phyloP scores from a whole-genome alignment of 2,113 vertebrate genomes.

The Abramis brama region DNA sequence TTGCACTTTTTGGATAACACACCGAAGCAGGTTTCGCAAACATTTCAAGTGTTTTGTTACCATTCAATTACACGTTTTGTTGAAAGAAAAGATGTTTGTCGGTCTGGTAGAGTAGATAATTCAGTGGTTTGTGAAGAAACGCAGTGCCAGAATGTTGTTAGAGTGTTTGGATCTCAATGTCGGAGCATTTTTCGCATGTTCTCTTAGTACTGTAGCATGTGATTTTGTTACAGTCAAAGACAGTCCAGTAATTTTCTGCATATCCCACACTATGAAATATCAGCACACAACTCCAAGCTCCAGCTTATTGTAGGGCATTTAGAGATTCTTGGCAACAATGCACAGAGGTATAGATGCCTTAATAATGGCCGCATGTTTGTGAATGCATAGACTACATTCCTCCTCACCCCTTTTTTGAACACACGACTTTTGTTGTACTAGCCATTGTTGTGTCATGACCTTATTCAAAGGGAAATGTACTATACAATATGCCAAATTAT shows the following conservation, averaged over 20 bases:
- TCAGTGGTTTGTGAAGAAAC: constrained; percentile 37
- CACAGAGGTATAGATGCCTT: constrained; percentile 30
- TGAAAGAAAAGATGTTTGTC: constrained; percentile 27
- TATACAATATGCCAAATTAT: constrained; percentile 33
- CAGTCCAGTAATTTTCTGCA: constrained; percentile 5
- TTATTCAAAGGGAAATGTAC: constrained; percentile 34
- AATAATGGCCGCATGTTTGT: constrained; percentile 9
- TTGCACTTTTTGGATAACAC: constrained; percentile 82
- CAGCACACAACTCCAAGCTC: constrained; percentile 23
- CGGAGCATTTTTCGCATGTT: constrained; percentile 45
- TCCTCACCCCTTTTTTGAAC: background rate
- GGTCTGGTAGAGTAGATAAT: constrained; percentile 31
- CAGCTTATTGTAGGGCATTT: constrained; percentile 7
- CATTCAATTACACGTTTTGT: constrained; percentile 54
- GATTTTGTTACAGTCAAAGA: constrained; percentile 24
- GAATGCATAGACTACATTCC: constrained; percentile 33
- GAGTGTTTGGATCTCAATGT: constrained; percentile 34
- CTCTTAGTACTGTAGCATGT: constrained; percentile 34
- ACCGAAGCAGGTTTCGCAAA: constrained; percentile 81
- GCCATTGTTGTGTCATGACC: constrained; percentile 15
- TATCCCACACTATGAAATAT: constrained; percentile 38
- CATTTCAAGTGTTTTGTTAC: constrained; percentile 77
- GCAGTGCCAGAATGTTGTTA: constrained; percentile 36
- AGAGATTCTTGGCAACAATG: constrained; percentile 22
- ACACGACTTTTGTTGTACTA: constrained; percentile 2